phyloP scores from a whole-genome alignment of 2,113 vertebrate species.

The Spheniscus mendiculus region DNA sequence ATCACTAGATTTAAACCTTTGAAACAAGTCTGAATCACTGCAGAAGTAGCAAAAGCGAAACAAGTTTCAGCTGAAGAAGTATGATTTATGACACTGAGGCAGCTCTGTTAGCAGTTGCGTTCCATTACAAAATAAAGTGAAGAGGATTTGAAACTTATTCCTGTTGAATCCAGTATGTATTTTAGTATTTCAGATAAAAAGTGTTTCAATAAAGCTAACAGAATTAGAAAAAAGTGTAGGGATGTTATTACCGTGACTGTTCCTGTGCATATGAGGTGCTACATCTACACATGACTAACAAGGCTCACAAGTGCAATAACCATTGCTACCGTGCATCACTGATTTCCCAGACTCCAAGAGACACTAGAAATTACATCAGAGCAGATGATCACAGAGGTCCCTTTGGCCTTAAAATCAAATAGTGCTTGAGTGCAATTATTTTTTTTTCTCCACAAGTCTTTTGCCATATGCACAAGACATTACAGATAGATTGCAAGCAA shows the following conservation, averaged over 20 bases:
- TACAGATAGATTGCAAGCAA: neutral
- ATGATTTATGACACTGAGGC: neutral
- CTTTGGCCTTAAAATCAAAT: neutral
- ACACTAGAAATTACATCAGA: neutral
- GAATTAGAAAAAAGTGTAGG: neutral
- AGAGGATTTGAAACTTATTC: neutral
- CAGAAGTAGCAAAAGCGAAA: neutral
- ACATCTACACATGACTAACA: neutral
- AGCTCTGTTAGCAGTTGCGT: neutral
- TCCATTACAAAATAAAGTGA: neutral
- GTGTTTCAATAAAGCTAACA: neutral
- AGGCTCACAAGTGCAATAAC: neutral
- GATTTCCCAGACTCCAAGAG: neutral
- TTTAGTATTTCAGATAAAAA: neutral
- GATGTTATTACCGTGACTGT: neutral
- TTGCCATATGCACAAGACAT: neutral
- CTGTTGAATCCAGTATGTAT: neutral
- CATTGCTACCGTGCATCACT: rapidly evolving
- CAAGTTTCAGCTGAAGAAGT: neutral
- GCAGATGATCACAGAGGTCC: neutral
- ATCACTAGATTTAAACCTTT: neutral
- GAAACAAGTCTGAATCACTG: neutral
- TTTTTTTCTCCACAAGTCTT: neutral
- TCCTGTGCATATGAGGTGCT: neutral
- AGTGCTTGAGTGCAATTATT: neutral